Base-by-base conservation (phyloP, 2,888 invertebrate genomes). In the Sminthurides aquaticus region DNA sequence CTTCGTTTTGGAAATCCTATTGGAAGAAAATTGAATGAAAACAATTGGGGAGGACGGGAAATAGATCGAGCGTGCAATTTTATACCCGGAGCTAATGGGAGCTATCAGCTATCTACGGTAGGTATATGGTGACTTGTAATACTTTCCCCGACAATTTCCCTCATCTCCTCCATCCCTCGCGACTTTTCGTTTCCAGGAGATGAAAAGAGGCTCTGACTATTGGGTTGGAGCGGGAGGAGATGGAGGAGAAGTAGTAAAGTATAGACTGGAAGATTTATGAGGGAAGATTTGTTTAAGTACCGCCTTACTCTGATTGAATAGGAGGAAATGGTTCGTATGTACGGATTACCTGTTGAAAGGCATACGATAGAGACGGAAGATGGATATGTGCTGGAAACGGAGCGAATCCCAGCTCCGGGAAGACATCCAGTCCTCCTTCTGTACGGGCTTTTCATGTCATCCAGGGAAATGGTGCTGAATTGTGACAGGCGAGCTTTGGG, bases 401-500 rank as follows among this genome's bases (percentile, higher is more conserved):
- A 54, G 29, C 54, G 64, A 2, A 55, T 64, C 1, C 60, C 64
- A 2, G 56, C 48, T n/a, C 60, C 55, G 1, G 54, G 59, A 24
- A 49, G 55, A 27, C 64, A 59, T 2, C n/a, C 27, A 1, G 55
- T 64, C 18, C 43, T 43, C 20, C 34, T 64, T 8, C n/a, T 55
- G 18, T 59, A 64, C 52, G 64, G 60, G 25, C 48, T 60, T 3
- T 54, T 26, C 24, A 24, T 34, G n/a, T 27, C 55, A 20, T 64
- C 64, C 1, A 27, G 64, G 24, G 59, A 59, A n/a, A 59, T 60
- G 25, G n/a, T 64, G 18, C 29, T 64, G 3, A 64, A 64, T n/a
- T 64, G 64, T 26, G 60, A 64, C 28, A 27, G 64, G 18, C 34
- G 64, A 24, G 60, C 64, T n/a, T 28, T 64, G 18, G 64, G 64